A percentile compares a stretch with the other conserved stretches of the same genome.
These are phyloP conservation scores for Pristiophorus japonicus DNA, from an alignment of 2,113 vertebrate genomes.

Conservation along the genomic window DNA sequence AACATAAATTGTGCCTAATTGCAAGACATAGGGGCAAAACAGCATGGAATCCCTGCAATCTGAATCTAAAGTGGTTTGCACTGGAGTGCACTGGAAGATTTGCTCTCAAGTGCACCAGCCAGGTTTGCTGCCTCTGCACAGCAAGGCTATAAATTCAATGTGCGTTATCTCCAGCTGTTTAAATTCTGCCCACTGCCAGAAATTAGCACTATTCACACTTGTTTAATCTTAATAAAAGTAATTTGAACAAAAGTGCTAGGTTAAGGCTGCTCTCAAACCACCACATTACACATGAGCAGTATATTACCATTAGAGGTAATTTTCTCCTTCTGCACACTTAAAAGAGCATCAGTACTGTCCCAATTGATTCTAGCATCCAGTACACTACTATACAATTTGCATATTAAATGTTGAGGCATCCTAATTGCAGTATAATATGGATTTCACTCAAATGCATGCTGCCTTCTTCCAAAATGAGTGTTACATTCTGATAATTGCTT, in stretches of 20 bases:
- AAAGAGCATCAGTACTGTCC: constrained; percentile 48
- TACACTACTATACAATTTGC: constrained; percentile 43
- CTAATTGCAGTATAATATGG: not conserved
- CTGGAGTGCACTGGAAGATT: constrained; percentile 40
- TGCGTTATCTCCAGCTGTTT: constrained; percentile 57
- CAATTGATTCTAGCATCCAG: constrained; percentile 47
- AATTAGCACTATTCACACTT: constrained; percentile 76
- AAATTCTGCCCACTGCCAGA: constrained; percentile 65
- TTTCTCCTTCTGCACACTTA: constrained; percentile 48
- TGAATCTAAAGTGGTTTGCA: constrained; percentile 46
- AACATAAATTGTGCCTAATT: constrained; percentile 13
- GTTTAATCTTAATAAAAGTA: constrained; percentile 86
- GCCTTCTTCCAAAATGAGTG: not conserved
- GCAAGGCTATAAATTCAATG: constrained; percentile 50
- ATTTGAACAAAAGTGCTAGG: constrained; percentile 65
- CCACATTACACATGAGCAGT: constrained; percentile 61
- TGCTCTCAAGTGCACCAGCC: constrained; percentile 53
- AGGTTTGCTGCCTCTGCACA: constrained; percentile 52
- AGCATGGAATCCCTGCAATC: not conserved
- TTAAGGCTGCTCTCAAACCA: constrained; percentile 69
- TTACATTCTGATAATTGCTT: not conserved
- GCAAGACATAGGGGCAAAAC: not conserved
- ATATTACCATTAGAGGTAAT: constrained; percentile 47
- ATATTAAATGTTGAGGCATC: constrained; percentile 41
- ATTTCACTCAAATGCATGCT: not conserved